Evolutionary conservation across 2,797 vertebrate species (phyloP), one percentile per base, ranked within the genome.

Genomic region (Oryzias sinensis): DNA sequence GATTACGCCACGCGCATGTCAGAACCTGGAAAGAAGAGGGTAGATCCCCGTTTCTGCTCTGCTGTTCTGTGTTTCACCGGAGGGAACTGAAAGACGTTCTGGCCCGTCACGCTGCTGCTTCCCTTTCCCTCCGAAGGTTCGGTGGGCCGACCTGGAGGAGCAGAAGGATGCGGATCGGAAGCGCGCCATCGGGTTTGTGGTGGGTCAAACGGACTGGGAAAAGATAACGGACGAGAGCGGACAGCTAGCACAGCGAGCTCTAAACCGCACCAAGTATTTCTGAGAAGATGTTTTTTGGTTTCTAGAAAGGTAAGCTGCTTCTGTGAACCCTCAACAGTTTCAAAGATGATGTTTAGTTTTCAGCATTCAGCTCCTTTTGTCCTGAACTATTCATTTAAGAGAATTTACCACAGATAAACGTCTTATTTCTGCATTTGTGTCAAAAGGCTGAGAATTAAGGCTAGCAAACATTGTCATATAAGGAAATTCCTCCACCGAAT

Each of bases 181-280:
- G 83, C 95, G 97, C 25, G 97, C 97, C 18, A 98, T 99, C 29
- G 97, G 97, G 77, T 99, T 99, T 92, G 95, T 99, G 67, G 97
- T 99, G 80, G 97, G 97, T 87, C 97, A 99, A 74, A 99, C 97
- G 0, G 97, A 99, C 62, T 99, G 97, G 97, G 97, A 99, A 86
- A 97, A 95, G 90, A 99, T 99, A 88, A 99, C 97, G 17, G 97
- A 99, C 65, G 97, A 98, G 91, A 98, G 93, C n/a, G 97, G 97
- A 59, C 92, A 95, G 80, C 90, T 99, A 80, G 97, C 97, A 24
- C 95, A 98, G 86, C 94, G 90, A 93, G 97, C 97, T 85, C 95
- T 99, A 70, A 99, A 99, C 87, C 97, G 97, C 70, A 99, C 97
- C 77, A 99, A 99, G 87, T 99, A 99, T 90, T 99, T 99, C 87